phyloP scores from a whole-genome alignment of 2,797 vertebrate genomes.

The Loris lydekkerianus region DNA sequence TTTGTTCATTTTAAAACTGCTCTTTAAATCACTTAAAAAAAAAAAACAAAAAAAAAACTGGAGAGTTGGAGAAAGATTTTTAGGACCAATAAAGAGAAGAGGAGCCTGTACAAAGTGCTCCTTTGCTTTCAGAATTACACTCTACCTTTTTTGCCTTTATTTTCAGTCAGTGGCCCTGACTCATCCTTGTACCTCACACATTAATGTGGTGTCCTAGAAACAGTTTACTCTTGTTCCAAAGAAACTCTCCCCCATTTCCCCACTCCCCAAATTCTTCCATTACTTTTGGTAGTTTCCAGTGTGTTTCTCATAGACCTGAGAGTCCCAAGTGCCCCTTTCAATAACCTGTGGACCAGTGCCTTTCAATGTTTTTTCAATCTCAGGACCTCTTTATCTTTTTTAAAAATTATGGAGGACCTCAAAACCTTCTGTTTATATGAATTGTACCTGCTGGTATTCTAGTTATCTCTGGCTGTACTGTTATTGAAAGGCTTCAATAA shows the following conservation, averaged over 20 bases:
- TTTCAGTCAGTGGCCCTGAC: background rate
- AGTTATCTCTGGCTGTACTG: no score
- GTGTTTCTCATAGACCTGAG: background rate
- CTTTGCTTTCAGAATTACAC: constrained; percentile 5
- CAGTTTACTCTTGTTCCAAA: background rate
- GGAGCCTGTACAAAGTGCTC: background rate
- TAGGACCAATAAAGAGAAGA: background rate
- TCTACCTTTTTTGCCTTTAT: background rate
- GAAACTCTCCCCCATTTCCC: background rate
- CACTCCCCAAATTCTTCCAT: background rate
- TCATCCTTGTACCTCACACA: background rate
- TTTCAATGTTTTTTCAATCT: background rate
- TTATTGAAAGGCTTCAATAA: no score
- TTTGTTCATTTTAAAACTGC: constrained; percentile 24
- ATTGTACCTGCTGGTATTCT: background rate
- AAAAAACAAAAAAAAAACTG: no score
- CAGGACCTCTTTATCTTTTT: background rate
- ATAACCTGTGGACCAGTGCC: background rate
- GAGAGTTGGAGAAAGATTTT: background rate
- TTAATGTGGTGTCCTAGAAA: background rate
- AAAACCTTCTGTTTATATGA: background rate
- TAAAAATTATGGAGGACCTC: background rate
- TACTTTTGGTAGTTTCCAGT: constrained; percentile 14
- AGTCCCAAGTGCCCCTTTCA: background rate
- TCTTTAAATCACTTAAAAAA: background rate